Evolutionary conservation across 2,113 vertebrate genomes (phyloP), one percentile per base, ranked within the genome.

Genomic region (Myodes glareolus): DNA sequence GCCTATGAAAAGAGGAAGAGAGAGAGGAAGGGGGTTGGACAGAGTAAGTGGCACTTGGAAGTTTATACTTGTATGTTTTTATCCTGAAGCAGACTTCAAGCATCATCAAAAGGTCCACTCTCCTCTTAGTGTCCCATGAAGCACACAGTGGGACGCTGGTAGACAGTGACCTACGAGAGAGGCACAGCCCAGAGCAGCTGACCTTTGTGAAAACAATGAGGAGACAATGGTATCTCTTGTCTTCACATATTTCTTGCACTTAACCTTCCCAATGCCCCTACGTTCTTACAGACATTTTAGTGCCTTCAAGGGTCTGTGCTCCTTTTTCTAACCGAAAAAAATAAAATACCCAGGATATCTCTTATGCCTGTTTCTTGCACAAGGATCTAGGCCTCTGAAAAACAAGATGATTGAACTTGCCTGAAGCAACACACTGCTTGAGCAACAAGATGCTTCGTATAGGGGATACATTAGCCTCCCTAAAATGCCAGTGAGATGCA

Each of bases 181-280:
- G 5, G 29, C 29, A 76, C 27, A 70, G 7, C 13, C 16, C 42
- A 23, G 19, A 88, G 63, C n/a, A 93, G 55, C 2, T 85, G 55
- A 91, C 82, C 29, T 94, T 78, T 39, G 42, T 52, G 88, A 95
- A 95, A 96, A 63, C 5, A 55, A 29, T 77, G 61, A 95, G 65
- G 31, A 89, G 25, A 65, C 1, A 88, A 47, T 61, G 27, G 1
- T 50, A 1, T 88, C 63, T 67, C 31, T 94, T 47, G 2, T 21
- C 33, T 90, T 21, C 25, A n/a, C 9, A 55, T 92, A 61, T 61
- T 94, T 87, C 25, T 12, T 88, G 31, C 50, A 21, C 70, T 19
- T 84, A 92, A 90, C 19, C 8, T 92, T 91, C 68, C 19, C 36
- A 93, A 70, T 21, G 61, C 0, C 12, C 5, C 17, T 90, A 93